These are phyloP conservation scores for Isoperla grammatica DNA, from an alignment of 2,888 invertebrate genomes.

Conservation along the genomic window DNA sequence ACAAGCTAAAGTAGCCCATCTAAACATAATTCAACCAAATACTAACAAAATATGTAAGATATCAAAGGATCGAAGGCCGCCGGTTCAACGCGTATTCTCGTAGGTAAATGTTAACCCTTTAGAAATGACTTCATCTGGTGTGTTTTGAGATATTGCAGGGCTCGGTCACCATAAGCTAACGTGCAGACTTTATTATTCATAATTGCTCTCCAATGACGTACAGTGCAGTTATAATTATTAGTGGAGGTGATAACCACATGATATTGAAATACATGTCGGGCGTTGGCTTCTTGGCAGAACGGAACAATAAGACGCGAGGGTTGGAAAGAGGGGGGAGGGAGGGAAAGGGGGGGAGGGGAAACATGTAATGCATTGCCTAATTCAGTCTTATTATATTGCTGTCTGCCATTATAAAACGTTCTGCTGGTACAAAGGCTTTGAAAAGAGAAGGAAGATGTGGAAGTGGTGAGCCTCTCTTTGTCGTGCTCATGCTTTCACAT, in stretches of 20 bases:
- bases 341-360: not conserved
- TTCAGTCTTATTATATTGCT: slow-evolving; percentile 20
- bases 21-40: no score
- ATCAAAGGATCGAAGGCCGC: no score
- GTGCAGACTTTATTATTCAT: no score
- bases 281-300: not conserved
- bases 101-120: no score
- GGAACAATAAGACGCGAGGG: slow-evolving; percentile 3
- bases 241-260: slow-evolving; percentile 9
- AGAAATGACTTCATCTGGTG: no score
- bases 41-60: no score
- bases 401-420: slow-evolving; percentile 16
- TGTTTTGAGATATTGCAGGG: no score
- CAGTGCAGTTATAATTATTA: slow-evolving; percentile 5
- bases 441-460: slow-evolving; percentile 12
- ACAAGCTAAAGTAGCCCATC: no score
- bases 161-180: no score
- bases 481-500: slow-evolving; percentile 37
- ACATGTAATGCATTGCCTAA: slow-evolving; percentile 20
- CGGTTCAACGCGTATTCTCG: no score
- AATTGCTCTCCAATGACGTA: no score
- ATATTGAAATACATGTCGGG: slow-evolving; percentile 17
- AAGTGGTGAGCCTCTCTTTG: slow-evolving; percentile 22
- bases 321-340: not conserved
- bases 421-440: slow-evolving; percentile 7